Conservation (phyloP, 2,113 vertebrate genomes). For the Actinemys pallida region DNA sequence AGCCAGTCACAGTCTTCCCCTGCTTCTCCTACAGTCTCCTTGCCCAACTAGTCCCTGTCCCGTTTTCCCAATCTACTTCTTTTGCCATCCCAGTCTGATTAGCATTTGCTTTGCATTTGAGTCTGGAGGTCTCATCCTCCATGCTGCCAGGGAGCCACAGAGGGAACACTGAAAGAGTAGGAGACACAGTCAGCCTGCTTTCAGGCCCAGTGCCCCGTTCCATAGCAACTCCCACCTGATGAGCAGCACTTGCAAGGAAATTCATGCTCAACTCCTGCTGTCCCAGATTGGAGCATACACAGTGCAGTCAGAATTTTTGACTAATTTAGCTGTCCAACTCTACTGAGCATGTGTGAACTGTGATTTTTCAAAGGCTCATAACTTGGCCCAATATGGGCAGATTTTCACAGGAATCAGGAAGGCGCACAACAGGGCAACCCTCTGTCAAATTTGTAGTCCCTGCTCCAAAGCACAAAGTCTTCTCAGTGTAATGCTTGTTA, state of each 20-base stretch:
- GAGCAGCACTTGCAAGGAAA: not conserved
- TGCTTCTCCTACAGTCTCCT: not conserved
- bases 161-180: too few relatives aligned
- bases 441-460: slow-evolving; percentile 10
- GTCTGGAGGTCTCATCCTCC: not conserved
- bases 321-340: not conserved
- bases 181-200: not conserved
- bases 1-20: not conserved
- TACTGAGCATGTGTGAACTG: not conserved
- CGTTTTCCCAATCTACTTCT: too few relatives aligned
- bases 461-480: slow-evolving; percentile 19
- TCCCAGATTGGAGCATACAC: not conserved
- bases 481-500: slow-evolving; percentile 6
- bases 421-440: not conserved
- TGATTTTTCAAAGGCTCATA: not conserved
- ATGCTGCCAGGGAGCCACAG: not conserved
- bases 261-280: not conserved
- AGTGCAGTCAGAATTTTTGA: too few relatives aligned
- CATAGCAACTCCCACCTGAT: not conserved
- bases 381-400: not conserved
- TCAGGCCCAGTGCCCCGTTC: too few relatives aligned
- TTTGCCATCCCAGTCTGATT: not conserved
- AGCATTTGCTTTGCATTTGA: too few relatives aligned
- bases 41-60: not conserved
- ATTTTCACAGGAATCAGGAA: not conserved